phyloP scores from a whole-genome alignment of 1,140 invertebrate genomes.

The Habropoda laboriosa region DNA sequence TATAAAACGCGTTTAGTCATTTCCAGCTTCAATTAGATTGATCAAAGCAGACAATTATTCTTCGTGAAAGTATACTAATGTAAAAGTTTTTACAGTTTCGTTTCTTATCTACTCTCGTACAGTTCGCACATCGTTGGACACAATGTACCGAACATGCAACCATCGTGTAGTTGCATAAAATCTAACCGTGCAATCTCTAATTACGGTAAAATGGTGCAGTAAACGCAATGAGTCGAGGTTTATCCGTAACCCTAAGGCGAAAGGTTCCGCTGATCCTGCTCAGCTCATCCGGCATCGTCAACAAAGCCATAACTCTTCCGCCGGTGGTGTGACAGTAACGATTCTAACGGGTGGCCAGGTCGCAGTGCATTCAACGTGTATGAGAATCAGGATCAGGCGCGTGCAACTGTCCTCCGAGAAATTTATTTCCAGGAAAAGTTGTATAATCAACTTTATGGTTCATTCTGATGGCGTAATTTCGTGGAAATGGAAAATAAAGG shows the following conservation, averaged over 20 bases:
- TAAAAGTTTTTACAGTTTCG: background rate
- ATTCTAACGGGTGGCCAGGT: constrained; percentile 30
- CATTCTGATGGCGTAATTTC: too few relatives aligned
- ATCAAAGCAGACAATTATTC: too few relatives aligned
- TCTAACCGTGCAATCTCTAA: constrained; percentile 20
- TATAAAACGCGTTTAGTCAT: too few relatives aligned
- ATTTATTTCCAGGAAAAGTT: background rate
- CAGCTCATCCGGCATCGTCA: constrained; percentile 49
- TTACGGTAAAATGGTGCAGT: constrained; percentile 50
- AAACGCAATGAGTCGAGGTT: constrained; percentile 37
- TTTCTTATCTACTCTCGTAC: background rate
- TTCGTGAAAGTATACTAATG: too few relatives aligned
- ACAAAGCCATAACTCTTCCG: constrained; percentile 61
- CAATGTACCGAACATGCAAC: background rate
- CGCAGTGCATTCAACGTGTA: constrained; percentile 52
- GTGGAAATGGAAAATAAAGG: too few relatives aligned
- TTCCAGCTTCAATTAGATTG: too few relatives aligned
- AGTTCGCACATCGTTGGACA: too few relatives aligned
- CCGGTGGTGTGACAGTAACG: constrained; percentile 54
- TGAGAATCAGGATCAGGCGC: constrained; percentile 50
- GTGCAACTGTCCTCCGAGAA: background rate
- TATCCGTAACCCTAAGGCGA: constrained; percentile 14
- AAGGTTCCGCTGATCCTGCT: constrained; percentile 35
- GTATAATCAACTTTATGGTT: background rate
- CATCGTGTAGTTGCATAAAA: background rate